phyloP scores from a whole-genome alignment of 2,113 vertebrate species.

The Callionymus lyra region DNA sequence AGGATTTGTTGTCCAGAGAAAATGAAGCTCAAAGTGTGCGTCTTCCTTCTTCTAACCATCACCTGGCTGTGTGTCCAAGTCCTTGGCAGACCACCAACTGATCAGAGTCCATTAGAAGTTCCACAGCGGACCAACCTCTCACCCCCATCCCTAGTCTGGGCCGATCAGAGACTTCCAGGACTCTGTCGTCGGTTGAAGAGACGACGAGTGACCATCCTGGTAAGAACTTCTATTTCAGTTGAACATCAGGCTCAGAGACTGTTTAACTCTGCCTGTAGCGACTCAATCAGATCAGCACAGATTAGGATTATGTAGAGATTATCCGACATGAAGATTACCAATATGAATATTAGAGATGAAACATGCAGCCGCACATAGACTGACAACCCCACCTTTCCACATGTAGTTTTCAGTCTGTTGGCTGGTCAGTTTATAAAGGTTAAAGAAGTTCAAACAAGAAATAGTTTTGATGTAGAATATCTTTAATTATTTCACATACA shows the following conservation, averaged over 20 bases:
- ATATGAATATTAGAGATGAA: too few species aligned
- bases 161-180: conserved; percentile 36
- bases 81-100: neutral
- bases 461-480: too few species aligned
- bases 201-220: conserved; percentile 45
- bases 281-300: too few species aligned
- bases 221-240: conserved; percentile 7
- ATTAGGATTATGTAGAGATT: too few species aligned
- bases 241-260: too few species aligned
- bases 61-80: neutral
- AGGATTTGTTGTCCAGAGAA: neutral
- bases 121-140: neutral
- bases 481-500: too few species aligned
- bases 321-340: neutral
- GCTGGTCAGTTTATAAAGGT: too few species aligned
- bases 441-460: too few species aligned
- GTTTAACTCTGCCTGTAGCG: too few species aligned
- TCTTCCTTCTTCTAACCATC: neutral
- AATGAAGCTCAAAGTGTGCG: too few species aligned
- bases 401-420: too few species aligned
- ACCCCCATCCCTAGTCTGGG: neutral
- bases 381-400: too few species aligned
- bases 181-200: conserved; percentile 45
- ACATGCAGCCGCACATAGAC: neutral
- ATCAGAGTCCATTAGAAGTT: neutral